Base-by-base conservation (phyloP, 2,888 invertebrate species). In the Copidosoma aretas region DNA sequence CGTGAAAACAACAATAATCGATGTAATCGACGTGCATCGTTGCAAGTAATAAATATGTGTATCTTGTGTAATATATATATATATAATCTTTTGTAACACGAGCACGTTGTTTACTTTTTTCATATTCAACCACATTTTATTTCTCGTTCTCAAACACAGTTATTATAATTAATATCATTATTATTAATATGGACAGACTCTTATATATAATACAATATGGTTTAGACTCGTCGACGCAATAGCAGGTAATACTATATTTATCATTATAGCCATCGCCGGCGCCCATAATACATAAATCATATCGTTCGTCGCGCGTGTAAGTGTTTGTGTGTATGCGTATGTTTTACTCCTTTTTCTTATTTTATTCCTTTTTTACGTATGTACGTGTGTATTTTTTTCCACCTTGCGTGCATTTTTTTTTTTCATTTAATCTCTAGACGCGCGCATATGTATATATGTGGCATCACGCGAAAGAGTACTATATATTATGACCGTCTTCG, bases 81-180 rank as follows among this genome's bases (percentile, higher is more conserved):
- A 41, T 56, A 21, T 19, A 57, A 32, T 59, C 24, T 43, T 64
- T 61, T 60, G 53, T 54, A 71, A 71, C 41, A 61, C 68, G 72
- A 75, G 73, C 70, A 75, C 65, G 71, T 72, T 46, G 67, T 71
- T 66, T 32, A 5, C 32, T 41, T 64, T 64, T 75, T 74, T 83
- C 82, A 82, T 84, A 84, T 82, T 84, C 84, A 84, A 84, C 84
- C 84, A 84, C 84, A 84, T 82, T 84, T 83, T 84, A 83, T 83
- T 84, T 84, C 82, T 83, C 82, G 82, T 82, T 83, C 83, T 83
- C 83, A 84, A 84, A 84, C 84, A 84, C 84, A 84, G 82, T 83
- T 83, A 82, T 83, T 82, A 83, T 83, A 83, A 83, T 83, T 83
- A 83, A 82, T 83, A 81, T 79, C 79, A 78, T 83, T 81, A 80